Conservation (phyloP, 2,113 vertebrate genomes). For the Empidonax alnorum region DNA sequence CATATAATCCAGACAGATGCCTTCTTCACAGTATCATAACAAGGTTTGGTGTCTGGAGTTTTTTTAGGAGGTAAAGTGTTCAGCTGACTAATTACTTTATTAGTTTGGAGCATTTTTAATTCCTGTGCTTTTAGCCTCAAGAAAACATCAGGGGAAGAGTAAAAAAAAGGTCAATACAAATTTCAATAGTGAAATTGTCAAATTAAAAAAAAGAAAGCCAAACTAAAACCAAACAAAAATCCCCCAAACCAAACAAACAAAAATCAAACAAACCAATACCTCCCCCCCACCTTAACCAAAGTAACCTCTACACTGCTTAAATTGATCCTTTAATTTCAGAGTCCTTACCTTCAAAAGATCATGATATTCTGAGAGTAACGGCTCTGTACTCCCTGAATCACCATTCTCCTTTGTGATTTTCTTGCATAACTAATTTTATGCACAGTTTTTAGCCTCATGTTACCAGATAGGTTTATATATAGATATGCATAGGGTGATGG, state of each 20-base stretch:
- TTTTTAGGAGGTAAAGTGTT: not conserved
- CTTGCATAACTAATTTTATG: not conserved
- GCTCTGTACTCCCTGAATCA: not conserved
- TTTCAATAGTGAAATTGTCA: not conserved
- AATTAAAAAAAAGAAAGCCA: not conserved
- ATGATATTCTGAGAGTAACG: not conserved
- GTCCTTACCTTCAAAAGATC: not conserved
- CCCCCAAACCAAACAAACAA: no score
- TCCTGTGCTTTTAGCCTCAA: not conserved
- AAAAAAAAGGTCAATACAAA: not conserved
- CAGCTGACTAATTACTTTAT: not conserved
- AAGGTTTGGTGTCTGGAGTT: accelerated
- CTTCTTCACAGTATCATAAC: not conserved
- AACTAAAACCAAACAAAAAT: no score
- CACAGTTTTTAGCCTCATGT: not conserved
- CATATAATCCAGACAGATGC: not conserved
- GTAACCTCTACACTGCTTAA: not conserved
- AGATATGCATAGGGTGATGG: not conserved
- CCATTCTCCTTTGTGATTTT: not conserved
- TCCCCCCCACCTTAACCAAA: not conserved
- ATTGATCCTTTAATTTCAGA: not conserved
- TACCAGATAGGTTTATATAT: no score
- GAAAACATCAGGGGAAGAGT: not conserved
- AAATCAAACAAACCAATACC: not conserved
- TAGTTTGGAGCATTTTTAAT: not conserved